Conservation (phyloP, 1,140 invertebrate genomes). For the Hylyphantes graminicola region DNA sequence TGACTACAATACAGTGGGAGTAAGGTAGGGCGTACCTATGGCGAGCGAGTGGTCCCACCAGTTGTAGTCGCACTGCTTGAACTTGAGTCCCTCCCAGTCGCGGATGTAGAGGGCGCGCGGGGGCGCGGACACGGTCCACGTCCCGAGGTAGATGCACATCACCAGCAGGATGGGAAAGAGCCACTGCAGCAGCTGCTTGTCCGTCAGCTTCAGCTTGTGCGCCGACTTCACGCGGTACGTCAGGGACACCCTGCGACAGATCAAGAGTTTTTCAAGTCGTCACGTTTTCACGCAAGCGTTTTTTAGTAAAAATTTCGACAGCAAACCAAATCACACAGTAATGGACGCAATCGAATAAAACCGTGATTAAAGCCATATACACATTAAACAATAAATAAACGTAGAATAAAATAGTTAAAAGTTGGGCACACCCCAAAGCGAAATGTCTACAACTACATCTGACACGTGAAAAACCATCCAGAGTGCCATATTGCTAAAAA, state of each 20-base stretch:
- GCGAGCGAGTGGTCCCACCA: constrained; percentile 93
- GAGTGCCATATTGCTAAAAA: too few relatives aligned
- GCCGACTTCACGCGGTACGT: constrained; percentile 94
- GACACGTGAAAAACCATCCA: too few relatives aligned
- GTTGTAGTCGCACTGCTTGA: constrained; percentile 89
- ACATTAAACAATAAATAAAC: too few relatives aligned
- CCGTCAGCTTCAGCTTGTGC: constrained; percentile 91
- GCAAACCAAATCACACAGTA: too few relatives aligned
- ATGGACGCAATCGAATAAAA: too few relatives aligned
- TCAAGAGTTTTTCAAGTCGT: too few relatives aligned
- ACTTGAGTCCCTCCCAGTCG: constrained; percentile 80
- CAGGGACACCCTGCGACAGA: constrained; percentile 87
- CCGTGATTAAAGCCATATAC: too few relatives aligned
- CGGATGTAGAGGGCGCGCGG: constrained; percentile 80
- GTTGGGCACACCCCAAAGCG: too few relatives aligned
- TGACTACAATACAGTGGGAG: neutral
- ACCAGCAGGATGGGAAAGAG: constrained; percentile 88
- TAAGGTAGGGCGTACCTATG: constrained; percentile 74
- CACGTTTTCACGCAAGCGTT: too few relatives aligned
- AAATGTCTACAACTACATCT: too few relatives aligned
- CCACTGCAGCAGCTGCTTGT: constrained; percentile 90
- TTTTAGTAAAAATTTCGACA: too few relatives aligned
- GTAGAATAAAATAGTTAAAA: too few relatives aligned
- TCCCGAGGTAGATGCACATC: constrained; percentile 87
- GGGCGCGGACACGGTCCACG: constrained; percentile 87